A percentile compares a stretch with the other conserved stretches of the same genome.
These are phyloP conservation scores for Trinectes maculatus DNA, from an alignment of 2,113 vertebrate species.

Conservation along the genomic window DNA sequence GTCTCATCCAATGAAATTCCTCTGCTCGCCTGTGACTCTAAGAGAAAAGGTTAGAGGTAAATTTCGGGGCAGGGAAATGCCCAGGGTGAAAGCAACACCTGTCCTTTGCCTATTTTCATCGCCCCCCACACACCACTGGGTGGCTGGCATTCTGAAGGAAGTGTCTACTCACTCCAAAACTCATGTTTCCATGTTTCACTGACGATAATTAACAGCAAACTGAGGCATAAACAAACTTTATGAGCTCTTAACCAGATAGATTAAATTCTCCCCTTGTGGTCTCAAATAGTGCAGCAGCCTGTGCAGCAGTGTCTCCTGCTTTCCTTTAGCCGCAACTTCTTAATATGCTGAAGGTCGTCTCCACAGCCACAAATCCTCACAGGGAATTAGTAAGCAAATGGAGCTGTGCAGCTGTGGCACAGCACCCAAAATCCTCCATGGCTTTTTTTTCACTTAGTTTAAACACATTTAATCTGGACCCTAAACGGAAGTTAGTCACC, in stretches of 20 bases:
- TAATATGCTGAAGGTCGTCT: constrained; percentile 5
- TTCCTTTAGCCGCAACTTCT: constrained; percentile 24
- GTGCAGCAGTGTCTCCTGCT: constrained; percentile 6
- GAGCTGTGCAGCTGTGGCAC: constrained; percentile 34
- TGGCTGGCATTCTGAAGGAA: constrained; percentile 62
- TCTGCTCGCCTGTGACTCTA: constrained; percentile 35
- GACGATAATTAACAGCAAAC: neutral
- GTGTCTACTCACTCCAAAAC: constrained; percentile 23
- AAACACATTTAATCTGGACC: too few relatives aligned
- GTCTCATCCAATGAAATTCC: constrained; percentile 27
- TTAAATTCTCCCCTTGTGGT: neutral
- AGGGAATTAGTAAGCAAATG: constrained; percentile 26
- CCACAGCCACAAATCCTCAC: constrained; percentile 7
- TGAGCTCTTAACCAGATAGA: neutral
- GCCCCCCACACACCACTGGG: constrained; percentile 54
- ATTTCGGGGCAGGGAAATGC: constrained; percentile 49
- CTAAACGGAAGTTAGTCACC: too few relatives aligned
- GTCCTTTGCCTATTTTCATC: constrained; percentile 81
- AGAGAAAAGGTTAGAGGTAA: constrained; percentile 80
- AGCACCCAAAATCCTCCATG: neutral
- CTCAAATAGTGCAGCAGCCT: neutral
- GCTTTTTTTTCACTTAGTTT: neutral
- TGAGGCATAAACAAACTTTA: constrained; percentile 4
- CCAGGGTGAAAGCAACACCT: constrained; percentile 78
- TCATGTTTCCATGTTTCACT: neutral